Evolutionary conservation across 2,797 vertebrate species (phyloP), one percentile per base, ranked within the genome.

Genomic region (Arnoldichthys spilopterus): DNA sequence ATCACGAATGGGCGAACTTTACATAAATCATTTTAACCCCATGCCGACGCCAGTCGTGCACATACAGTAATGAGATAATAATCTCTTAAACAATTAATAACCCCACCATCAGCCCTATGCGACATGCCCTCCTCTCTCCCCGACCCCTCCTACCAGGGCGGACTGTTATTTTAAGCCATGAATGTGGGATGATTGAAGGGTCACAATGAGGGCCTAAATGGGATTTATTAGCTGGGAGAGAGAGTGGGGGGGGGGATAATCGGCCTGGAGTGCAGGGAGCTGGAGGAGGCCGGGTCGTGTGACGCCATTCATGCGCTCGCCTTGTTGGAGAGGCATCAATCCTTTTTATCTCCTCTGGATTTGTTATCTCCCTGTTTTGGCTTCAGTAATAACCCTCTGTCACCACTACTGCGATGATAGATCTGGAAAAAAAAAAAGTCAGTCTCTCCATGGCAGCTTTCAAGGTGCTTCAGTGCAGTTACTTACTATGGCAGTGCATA

Each of bases 11-110:
- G 87, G 87, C 89, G 90, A 92, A 91, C 86, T 89, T 86, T 84
- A 82, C 89, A 93, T 92, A 91, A 92, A 93, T 93, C 91, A 92
- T 79, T 67, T 85, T 79, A 90, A 90, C 88, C 90, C 87, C 80
- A 84, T 87, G 92, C 90, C 84, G 79, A 90, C 90, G 88, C 89
- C 84, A 90, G 89, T 90, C 82, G 87, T 90, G 87, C 89, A 86
- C 88, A 81, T 85, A 90, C 91, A 88, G 88, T 92, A 94, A 93
- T 92, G 89, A 90, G 90, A 94, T 91, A 92, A 92, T 94, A 91
- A 92, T 93, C 90, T 91, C 87, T 88, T 88, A 87, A 89, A 92
- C 92, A 93, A 93, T 93, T 92, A 93, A 92, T 91, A 92, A 93
- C 87, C 87, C 86, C 82, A 61, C 87, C 88, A 86, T 86, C 79